These are phyloP conservation scores for Heliconius erato DNA, from an alignment of 2,888 invertebrate species.

Conservation along the genomic window DNA sequence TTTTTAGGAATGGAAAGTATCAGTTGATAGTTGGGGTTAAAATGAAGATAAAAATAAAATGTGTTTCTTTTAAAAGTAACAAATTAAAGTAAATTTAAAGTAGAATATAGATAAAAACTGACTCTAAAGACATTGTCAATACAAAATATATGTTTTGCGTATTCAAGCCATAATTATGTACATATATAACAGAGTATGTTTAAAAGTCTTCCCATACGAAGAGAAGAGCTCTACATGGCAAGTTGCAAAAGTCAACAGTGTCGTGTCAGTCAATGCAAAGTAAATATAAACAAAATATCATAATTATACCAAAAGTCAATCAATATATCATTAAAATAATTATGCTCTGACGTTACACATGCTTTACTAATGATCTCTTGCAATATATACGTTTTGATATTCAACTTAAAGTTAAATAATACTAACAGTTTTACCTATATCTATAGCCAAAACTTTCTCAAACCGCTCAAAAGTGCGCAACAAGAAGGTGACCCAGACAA, in stretches of 20 bases:
- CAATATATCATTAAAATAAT: neutral
- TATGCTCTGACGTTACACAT: neutral
- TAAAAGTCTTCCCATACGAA: too few relatives aligned
- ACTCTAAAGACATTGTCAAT: too few relatives aligned
- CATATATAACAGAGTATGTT: too few relatives aligned
- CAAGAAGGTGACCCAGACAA: neutral
- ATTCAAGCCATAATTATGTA: too few relatives aligned
- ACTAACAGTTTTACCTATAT: too few relatives aligned
- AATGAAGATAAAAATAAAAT: neutral
- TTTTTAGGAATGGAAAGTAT: conserved; percentile 19
- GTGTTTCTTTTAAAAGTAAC: neutral
- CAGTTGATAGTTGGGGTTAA: neutral
- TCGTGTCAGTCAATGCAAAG: neutral
- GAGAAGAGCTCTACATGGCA: too few relatives aligned
- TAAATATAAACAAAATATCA: neutral
- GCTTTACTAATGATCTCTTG: neutral
- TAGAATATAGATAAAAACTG: too few relatives aligned
- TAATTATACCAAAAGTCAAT: neutral
- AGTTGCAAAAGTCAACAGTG: neutral
- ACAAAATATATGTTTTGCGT: too few relatives aligned
- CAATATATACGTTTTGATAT: neutral
- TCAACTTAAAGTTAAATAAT: neutral
- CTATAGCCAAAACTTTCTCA: neutral
- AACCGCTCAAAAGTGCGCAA: neutral
- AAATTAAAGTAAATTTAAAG: neutral